Percentiles rank a stretch among this genome's conserved stretches.
Conservation (phyloP, 2,797 vertebrate genomes). For the Platalea minor region DNA sequence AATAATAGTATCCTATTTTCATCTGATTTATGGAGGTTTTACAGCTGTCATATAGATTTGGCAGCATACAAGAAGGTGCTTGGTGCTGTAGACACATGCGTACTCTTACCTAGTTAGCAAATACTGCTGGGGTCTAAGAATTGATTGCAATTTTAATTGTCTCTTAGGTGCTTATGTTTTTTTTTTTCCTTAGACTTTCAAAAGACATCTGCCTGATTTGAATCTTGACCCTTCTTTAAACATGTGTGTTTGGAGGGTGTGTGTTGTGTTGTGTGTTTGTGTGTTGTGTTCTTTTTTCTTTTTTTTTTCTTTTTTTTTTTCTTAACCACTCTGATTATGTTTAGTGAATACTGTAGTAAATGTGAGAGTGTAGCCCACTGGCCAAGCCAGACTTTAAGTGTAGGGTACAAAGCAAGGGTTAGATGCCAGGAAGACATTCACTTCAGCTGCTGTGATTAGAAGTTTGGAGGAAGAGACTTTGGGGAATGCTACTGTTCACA, state of each 20-base stretch:
- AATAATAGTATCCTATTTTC: not conserved
- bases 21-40: not conserved
- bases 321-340: not conserved
- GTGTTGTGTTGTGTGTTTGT: too few relatives aligned
- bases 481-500: not conserved
- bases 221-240: not conserved
- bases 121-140: not conserved
- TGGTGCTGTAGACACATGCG: not conserved
- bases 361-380: not conserved
- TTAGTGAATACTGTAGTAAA: not conserved
- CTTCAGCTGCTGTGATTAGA: not conserved
- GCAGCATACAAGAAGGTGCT: not conserved
- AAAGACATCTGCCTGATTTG: not conserved
- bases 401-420: not conserved
- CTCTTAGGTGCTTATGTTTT: not conserved
- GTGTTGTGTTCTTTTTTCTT: too few relatives aligned
- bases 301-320: not conserved
- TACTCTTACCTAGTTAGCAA: not conserved
- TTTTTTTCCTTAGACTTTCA: not conserved
- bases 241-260: too few relatives aligned
- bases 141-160: conserved; percentile 44
- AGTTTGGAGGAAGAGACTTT: not conserved
- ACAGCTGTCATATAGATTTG: not conserved
- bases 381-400: not conserved
- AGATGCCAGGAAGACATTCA: not conserved